phyloP scores from a whole-genome alignment of 2,888 invertebrate species.

The Ornithoptera alexandrae region DNA sequence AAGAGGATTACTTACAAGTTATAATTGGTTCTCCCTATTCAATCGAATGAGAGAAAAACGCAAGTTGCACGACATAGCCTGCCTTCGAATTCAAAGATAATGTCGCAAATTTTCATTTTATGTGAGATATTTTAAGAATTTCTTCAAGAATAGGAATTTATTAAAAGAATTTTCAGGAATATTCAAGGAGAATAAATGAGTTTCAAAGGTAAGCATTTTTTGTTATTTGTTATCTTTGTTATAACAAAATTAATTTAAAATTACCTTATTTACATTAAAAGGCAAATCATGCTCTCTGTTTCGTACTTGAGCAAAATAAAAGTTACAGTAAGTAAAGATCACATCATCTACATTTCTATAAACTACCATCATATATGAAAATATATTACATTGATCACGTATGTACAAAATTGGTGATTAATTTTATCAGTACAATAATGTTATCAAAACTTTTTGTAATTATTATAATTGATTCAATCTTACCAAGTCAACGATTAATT shows the following conservation, averaged over 20 bases:
- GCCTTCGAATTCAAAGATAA: constrained; percentile 55
- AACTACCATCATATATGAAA: too few relatives aligned
- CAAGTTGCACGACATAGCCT: constrained; percentile 51
- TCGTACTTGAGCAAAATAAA: not conserved
- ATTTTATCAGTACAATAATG: not conserved
- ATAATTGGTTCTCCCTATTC: constrained; percentile 75
- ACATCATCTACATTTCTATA: too few relatives aligned
- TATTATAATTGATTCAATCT: not conserved
- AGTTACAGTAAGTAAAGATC: too few relatives aligned
- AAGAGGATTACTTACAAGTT: constrained; percentile 77
- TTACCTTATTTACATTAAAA: not conserved
- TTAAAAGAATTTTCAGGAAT: not conserved
- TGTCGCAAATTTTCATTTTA: constrained; percentile 43
- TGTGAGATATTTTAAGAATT: constrained; percentile 6
- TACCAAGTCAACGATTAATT: not conserved
- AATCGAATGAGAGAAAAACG: constrained; percentile 65
- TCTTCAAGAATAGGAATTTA: not conserved
- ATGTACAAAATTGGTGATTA: too few relatives aligned
- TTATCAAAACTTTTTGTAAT: not conserved
- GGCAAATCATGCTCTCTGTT: not conserved
- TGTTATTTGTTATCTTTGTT: not conserved
- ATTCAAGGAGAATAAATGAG: not conserved
- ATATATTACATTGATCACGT: too few relatives aligned
- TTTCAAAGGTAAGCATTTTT: constrained; percentile 3
- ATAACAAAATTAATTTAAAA: not conserved